These are phyloP conservation scores for Orthosia gracilis DNA, from an alignment of 2,888 invertebrate genomes.

Conservation along the genomic window DNA sequence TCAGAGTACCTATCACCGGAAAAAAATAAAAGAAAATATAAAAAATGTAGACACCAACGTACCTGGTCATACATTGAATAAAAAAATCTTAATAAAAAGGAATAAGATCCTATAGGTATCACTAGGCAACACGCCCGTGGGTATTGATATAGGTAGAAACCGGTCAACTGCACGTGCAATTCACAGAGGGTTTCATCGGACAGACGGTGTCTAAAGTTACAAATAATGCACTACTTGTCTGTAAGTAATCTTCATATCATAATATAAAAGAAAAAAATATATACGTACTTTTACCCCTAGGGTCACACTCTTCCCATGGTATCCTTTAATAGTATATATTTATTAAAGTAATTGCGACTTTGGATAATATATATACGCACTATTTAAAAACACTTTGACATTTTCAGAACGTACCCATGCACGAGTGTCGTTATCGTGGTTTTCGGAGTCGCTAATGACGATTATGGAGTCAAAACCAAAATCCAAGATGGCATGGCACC, in stretches of 20 bases:
- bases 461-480: no score
- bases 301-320: conserved; percentile 39
- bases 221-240: conserved; percentile 64
- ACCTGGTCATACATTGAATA: conserved; percentile 21
- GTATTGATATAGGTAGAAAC: conserved; percentile 61
- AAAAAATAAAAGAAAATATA: background rate
- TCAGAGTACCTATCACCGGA: no score
- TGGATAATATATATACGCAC: no score
- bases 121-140: conserved; percentile 55
- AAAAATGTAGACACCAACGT: background rate
- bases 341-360: background rate
- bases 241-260: conserved; percentile 56
- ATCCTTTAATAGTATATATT: conserved; percentile 30
- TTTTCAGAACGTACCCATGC: conserved; percentile 1
- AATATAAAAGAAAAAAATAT: conserved; percentile 17
- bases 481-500: no score
- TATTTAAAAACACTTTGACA: background rate
- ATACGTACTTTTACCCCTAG: conserved; percentile 16
- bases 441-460: no score
- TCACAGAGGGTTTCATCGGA: conserved; percentile 53
- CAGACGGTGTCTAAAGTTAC: conserved; percentile 58
- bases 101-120: conserved; percentile 51
- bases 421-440: no score
- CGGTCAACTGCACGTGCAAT: conserved; percentile 64
- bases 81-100: conserved; percentile 34